A percentile compares a stretch with the other conserved stretches of the same genome.
Conservation (phyloP, 2,797 vertebrate species). For the Triplophysa bombifrons region DNA sequence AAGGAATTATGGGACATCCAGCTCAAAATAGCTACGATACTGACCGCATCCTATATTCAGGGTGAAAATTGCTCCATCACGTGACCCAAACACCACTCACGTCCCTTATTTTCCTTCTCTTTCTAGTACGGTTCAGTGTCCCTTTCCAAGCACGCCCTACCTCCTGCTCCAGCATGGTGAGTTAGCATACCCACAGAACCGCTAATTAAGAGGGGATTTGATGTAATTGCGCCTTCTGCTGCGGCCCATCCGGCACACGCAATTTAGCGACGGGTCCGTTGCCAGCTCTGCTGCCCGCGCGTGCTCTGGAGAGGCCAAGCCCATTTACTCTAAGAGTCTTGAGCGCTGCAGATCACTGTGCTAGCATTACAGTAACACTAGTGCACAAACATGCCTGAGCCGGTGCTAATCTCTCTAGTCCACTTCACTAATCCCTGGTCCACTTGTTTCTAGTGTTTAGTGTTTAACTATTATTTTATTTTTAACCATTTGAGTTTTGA, state of each 20-base stretch:
- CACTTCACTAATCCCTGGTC: slow-evolving; percentile 15
- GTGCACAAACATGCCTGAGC: slow-evolving; percentile 27
- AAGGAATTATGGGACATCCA: slow-evolving; percentile 6
- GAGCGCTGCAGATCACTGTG: slow-evolving; percentile 46
- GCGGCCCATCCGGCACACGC: slow-evolving; percentile 80
- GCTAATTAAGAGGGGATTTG: slow-evolving; percentile 87
- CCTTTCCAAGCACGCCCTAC: slow-evolving; percentile 24
- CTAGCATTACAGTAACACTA: slow-evolving; percentile 26
- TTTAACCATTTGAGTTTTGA: not conserved
- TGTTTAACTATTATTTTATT: not conserved
- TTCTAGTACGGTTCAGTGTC: slow-evolving; percentile 14
- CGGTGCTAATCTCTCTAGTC: slow-evolving; percentile 28
- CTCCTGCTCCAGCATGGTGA: slow-evolving; percentile 71
- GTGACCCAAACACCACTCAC: slow-evolving; percentile 5
- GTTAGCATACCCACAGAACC: slow-evolving; percentile 80
- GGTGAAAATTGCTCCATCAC: not conserved
- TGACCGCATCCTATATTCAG: slow-evolving; percentile 8
- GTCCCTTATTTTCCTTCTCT: slow-evolving; percentile 31
- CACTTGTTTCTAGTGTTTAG: slow-evolving; percentile 5
- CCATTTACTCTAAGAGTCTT: slow-evolving; percentile 45
- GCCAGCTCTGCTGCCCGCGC: slow-evolving; percentile 45
- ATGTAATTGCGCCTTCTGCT: slow-evolving; percentile 85
- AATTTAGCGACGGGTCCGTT: slow-evolving; percentile 75
- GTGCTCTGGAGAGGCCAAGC: slow-evolving; percentile 37
- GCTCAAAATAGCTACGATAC: slow-evolving; percentile 13